Evolutionary conservation across 1,140 invertebrate species (phyloP), one percentile per base, ranked within the genome.

Genomic region (Leptinotarsa defecta): DNA sequence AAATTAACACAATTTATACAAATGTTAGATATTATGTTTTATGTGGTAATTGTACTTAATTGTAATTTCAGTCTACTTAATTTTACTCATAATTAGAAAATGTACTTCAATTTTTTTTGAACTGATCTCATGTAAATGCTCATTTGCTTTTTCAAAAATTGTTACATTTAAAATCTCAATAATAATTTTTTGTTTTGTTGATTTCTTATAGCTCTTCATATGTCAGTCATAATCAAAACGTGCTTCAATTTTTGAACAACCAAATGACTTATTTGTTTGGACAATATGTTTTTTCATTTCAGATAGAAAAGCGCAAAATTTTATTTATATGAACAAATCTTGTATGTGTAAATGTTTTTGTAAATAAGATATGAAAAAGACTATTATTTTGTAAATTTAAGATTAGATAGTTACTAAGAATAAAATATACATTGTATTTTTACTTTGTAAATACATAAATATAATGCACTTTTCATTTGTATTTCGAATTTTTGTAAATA

Each of bases 401-500:
- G 70, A 34, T 19, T 75, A 72, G 74, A 13, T 61, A 57, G 52
- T 17, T 57, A 57, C 15, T 68, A 71, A 74, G 64, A 48, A 68
- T 70, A 70, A 78, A 69, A 74, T 74, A 67, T 65, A 65, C 62
- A 74, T 24, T 74, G 62, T 64, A 79, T 73, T 81, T 83, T 57
- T 57, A 57, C 52, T 57, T 57, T 57, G 81, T 84, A 84, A 75
- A 83, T 82, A 81, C 63, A 77, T 77, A 74, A 75, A 75, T 74
- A 78, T 78, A 79, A 77, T 77, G 73, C 77, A 78, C 77, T 82
- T 84, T 80, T 83, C 81, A 83, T 83, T 77, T 81, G 79, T 83
- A 83, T 83, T 80, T 80, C 80, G 82, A 80, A 80, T 81, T 83
- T 84, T 84, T 84, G 82, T 84, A 84, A 83, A 83, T 83, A 83